A percentile compares a stretch with the other conserved stretches of the same genome.
These are phyloP conservation scores for Melanchra persicariae DNA, from an alignment of 2,888 invertebrate genomes.

Conservation along the genomic window DNA sequence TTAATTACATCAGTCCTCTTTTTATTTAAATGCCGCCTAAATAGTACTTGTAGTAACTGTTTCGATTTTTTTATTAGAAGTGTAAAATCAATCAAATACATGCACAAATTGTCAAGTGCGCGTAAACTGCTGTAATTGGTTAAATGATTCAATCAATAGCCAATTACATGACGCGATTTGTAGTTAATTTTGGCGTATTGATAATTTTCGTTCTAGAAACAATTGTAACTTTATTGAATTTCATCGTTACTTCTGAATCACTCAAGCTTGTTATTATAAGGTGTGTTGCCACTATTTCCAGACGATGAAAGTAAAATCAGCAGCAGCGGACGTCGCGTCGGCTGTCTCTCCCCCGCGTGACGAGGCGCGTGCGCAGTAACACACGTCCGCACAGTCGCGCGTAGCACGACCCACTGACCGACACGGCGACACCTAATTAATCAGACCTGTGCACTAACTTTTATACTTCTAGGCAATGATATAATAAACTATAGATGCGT, in stretches of 20 bases:
- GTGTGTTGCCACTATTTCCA: constrained; percentile 66
- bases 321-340: constrained; percentile 91
- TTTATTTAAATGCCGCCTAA: no score
- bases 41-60: no score
- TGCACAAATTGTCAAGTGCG: no score
- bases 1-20: no score
- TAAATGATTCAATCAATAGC: neutral
- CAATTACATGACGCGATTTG: neutral
- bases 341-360: constrained; percentile 92
- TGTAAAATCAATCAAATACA: no score
- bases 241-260: neutral
- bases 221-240: neutral
- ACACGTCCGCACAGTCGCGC: no score
- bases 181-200: neutral
- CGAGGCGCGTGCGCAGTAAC: constrained; percentile 84
- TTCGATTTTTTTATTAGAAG: no score
- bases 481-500: no score
- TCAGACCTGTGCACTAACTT: constrained; percentile 31
- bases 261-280: neutral
- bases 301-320: constrained; percentile 92
- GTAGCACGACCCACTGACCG: constrained; percentile 6
- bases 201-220: neutral
- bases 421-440: no score
- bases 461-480: neutral
- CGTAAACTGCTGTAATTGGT: neutral